A percentile compares a stretch with the other conserved stretches of the same genome.
Evolutionary conservation across 2,113 vertebrate species (phyloP).

Genomic region (Channa maculata): DNA sequence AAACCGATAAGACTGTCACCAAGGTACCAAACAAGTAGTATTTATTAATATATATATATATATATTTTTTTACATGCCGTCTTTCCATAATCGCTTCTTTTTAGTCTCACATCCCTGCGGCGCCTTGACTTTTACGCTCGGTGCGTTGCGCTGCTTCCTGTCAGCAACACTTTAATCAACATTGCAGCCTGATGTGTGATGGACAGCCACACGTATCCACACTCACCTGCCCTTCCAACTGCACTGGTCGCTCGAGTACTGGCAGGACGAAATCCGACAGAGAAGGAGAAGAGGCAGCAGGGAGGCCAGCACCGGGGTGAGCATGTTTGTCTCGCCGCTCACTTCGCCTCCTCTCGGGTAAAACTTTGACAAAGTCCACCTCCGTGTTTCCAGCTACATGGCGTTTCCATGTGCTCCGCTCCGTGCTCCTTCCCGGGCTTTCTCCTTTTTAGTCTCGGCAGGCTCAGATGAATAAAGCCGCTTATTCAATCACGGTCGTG

Average conservation of each 20-base stretch:
- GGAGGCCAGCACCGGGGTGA: slow-evolving; percentile 78
- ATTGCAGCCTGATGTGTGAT: background rate
- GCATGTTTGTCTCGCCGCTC: slow-evolving; percentile 79
- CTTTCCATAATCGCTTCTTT: background rate
- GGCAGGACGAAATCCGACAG: slow-evolving; percentile 83
- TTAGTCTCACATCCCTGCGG: background rate
- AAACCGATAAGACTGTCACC: too few relatives aligned
- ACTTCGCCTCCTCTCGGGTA: slow-evolving; percentile 63
- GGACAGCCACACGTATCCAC: background rate
- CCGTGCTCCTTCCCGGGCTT: background rate
- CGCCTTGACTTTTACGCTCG: background rate
- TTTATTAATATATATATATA: too few relatives aligned
- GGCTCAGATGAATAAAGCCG: background rate
- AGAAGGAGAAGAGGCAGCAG: slow-evolving; percentile 82
- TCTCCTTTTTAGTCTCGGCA: background rate
- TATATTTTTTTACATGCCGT: too few relatives aligned
- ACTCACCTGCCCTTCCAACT: slow-evolving; percentile 97
- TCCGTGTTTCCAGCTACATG: slow-evolving; percentile 69
- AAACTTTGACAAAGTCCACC: slow-evolving; percentile 64
- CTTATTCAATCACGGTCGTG: background rate
- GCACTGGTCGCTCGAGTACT: slow-evolving; percentile 97
- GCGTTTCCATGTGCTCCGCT: slow-evolving; percentile 67
- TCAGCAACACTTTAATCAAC: background rate
- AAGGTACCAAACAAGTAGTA: background rate
- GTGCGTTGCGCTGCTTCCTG: slow-evolving; percentile 39